Percentiles rank a stretch among this genome's conserved stretches.
phyloP scores from a whole-genome alignment of 2,797 vertebrate species.

The Neosalanx taihuensis region DNA sequence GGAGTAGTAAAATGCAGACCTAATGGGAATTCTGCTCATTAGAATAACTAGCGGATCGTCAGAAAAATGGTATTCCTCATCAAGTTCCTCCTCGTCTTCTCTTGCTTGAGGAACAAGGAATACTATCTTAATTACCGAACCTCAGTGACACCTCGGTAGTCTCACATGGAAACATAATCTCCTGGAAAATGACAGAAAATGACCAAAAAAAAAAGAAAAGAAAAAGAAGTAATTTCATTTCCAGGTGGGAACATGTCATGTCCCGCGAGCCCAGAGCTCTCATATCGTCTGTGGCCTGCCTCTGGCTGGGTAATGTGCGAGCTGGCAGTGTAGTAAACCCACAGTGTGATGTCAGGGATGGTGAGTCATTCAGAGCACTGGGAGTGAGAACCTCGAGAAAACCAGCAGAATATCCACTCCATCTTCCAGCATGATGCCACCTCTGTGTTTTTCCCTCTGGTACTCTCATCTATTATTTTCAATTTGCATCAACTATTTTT shows the following conservation, averaged over 20 bases:
- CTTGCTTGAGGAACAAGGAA: slow-evolving; percentile 34
- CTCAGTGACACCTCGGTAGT: slow-evolving; percentile 25
- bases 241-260: slow-evolving; percentile 18
- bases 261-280: neutral
- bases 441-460: neutral
- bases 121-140: slow-evolving; percentile 35
- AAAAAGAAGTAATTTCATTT: slow-evolving; percentile 21
- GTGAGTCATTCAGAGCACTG: slow-evolving; percentile 50
- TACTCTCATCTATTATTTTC: neutral
- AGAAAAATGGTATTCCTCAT: slow-evolving; percentile 60
- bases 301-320: slow-evolving; percentile 33
- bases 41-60: slow-evolving; percentile 73
- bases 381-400: slow-evolving; percentile 26
- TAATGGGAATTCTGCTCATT: slow-evolving; percentile 68
- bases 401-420: slow-evolving; percentile 2
- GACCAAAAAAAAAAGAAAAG: neutral
- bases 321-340: slow-evolving; percentile 34
- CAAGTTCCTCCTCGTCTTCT: slow-evolving; percentile 63
- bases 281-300: neutral
- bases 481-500: neutral
- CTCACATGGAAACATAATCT: slow-evolving; percentile 7
- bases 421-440: neutral
- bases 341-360: slow-evolving; percentile 51
- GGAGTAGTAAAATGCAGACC: slow-evolving; percentile 64
- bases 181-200: slow-evolving; percentile 24